Conservation (phyloP, 2,888 invertebrate species). For the Poecilobothrus nobilitatus region DNA sequence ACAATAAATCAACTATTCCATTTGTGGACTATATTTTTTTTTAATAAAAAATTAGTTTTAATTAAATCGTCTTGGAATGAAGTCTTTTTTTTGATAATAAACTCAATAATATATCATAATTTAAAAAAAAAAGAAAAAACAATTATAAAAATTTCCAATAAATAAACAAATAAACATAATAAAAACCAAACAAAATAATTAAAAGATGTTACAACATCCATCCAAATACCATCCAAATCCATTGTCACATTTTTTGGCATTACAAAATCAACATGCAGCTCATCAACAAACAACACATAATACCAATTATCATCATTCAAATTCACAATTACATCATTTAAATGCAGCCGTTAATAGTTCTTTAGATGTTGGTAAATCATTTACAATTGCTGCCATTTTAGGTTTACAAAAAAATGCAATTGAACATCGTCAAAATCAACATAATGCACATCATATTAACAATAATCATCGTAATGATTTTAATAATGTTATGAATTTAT, state of each 20-base stretch:
- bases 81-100: neutral
- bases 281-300: conserved; percentile 7
- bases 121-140: neutral
- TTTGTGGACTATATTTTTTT: neutral
- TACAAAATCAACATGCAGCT: conserved; percentile 34
- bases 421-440: conserved; percentile 19
- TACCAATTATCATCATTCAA: conserved; percentile 9
- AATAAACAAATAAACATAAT: neutral
- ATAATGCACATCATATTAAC: neutral
- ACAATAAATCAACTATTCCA: neutral
- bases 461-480: conserved; percentile 31
- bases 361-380: conserved; percentile 57
- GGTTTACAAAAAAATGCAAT: conserved; percentile 53
- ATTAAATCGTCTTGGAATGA: neutral
- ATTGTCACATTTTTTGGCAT: conserved; percentile 43
- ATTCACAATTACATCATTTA: conserved; percentile 4
- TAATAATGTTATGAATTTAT: conserved; percentile 43
- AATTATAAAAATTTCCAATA: no score
- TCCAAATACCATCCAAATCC: conserved; percentile 45
- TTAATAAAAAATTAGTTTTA: neutral
- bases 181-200: conserved; percentile 8
- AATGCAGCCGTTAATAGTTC: conserved; percentile 33
- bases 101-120: neutral
- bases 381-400: conserved; percentile 81
- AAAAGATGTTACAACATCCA: conserved; percentile 43